phyloP scores from a whole-genome alignment of 2,888 invertebrate genomes.

The Cyaniris semiargus region DNA sequence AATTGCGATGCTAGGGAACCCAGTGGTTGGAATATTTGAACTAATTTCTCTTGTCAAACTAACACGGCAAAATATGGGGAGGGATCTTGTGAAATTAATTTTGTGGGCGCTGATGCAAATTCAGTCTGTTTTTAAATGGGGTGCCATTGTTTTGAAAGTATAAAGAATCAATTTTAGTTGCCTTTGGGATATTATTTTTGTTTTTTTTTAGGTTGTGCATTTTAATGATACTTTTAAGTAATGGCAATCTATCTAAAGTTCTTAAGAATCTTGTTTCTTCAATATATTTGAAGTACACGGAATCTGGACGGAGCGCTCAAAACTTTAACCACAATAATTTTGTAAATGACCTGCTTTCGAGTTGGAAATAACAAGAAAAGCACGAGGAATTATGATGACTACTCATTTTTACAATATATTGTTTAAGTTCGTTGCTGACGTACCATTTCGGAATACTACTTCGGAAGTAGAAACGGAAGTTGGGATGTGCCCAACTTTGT shows the following conservation, averaged over 20 bases:
- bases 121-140: constrained; percentile 40
- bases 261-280: background rate
- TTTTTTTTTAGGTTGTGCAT: background rate
- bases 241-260: background rate
- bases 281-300: background rate
- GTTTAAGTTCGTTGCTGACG: constrained; percentile 27
- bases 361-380: constrained; percentile 21
- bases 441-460: constrained; percentile 23
- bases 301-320: background rate
- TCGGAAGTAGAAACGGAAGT: constrained; percentile 38
- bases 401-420: constrained; percentile 30
- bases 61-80: constrained; percentile 63
- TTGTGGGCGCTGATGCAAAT: constrained; percentile 41
- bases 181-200: background rate
- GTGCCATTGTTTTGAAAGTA: constrained; percentile 33
- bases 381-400: constrained; percentile 21
- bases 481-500: constrained; percentile 50
- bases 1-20: constrained; percentile 65
- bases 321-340: background rate
- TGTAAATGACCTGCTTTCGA: background rate
- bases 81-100: constrained; percentile 49
- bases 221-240: background rate
- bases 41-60: constrained; percentile 65
- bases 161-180: constrained; percentile 9
- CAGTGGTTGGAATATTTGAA: constrained; percentile 64